Conservation (phyloP, 1,140 invertebrate species). For the Panagrolaimus sp. region DNA sequence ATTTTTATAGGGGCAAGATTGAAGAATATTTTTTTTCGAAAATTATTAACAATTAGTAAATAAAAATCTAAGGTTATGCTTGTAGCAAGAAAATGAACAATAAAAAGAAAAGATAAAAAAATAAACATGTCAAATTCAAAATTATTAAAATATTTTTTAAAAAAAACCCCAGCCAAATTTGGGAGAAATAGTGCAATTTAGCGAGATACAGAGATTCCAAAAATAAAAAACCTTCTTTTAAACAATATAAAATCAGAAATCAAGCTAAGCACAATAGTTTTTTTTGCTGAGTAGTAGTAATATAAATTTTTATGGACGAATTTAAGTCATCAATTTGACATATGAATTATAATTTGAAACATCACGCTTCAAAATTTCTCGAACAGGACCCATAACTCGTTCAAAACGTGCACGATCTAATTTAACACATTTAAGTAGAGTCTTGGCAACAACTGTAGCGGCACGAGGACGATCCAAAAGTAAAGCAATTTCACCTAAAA, state of each 20-base stretch:
- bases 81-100: no score
- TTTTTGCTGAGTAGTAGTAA: not conserved
- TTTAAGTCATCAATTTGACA: constrained; percentile 64
- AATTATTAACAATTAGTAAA: no score
- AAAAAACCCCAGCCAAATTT: no score
- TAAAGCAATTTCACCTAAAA: constrained; percentile 87
- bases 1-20: no score
- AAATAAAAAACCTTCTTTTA: not conserved
- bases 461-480: constrained; percentile 90
- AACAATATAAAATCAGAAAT: constrained; percentile 2
- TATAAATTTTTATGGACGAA: not conserved
- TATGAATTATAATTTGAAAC: constrained; percentile 99
- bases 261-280: not conserved
- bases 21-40: no score
- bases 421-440: constrained; percentile 94
- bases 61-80: no score
- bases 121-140: no score
- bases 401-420: constrained; percentile 75
- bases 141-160: no score
- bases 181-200: no score
- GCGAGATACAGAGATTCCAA: not conserved
- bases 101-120: no score
- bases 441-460: constrained; percentile 86
- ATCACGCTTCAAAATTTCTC: constrained; percentile 97
- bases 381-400: constrained; percentile 87